Percentiles rank a stretch among this genome's conserved stretches.
phyloP scores from a whole-genome alignment of 2,888 invertebrate species.

The Cosmopolites sordidus region DNA sequence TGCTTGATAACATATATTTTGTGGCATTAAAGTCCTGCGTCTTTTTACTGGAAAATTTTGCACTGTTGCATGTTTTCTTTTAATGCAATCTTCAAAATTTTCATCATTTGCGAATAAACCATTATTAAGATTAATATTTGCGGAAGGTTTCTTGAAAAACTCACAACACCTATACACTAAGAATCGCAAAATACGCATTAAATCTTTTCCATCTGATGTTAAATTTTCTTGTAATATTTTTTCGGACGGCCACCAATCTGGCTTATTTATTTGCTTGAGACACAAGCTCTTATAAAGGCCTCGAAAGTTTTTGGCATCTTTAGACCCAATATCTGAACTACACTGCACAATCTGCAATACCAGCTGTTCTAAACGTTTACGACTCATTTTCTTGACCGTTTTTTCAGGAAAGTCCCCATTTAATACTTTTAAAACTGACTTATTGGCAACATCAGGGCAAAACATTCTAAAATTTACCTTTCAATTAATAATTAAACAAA shows the following conservation, averaged over 20 bases:
- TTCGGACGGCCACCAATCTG: constrained; percentile 24
- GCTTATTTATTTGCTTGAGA: constrained; percentile 18
- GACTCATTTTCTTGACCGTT: constrained; percentile 19
- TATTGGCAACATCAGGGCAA: too few relatives aligned
- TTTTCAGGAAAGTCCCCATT: too few relatives aligned
- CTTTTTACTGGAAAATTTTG: neutral
- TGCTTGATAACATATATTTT: constrained; percentile 4
- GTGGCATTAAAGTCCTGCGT: constrained; percentile 11
- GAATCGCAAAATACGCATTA: constrained; percentile 16
- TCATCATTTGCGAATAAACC: constrained; percentile 10
- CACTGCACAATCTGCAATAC: constrained; percentile 16
- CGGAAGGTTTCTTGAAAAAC: constrained; percentile 20
- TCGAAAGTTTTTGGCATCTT: constrained; percentile 11
- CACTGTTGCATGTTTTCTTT: neutral
- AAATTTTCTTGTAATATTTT: constrained; percentile 12
- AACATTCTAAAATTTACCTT: too few relatives aligned
- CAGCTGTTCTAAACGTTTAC: constrained; percentile 16
- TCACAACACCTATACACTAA: constrained; percentile 22
- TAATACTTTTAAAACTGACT: too few relatives aligned
- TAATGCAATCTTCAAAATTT: constrained; percentile 7
- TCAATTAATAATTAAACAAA: too few relatives aligned
- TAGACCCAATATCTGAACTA: constrained; percentile 9
- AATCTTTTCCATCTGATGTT: constrained; percentile 14
- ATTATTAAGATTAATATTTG: constrained; percentile 8
- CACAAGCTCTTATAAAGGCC: constrained; percentile 15